These are phyloP conservation scores for Proteles cristata DNA, from an alignment of 2,113 vertebrate species.

Conservation along the genomic window DNA sequence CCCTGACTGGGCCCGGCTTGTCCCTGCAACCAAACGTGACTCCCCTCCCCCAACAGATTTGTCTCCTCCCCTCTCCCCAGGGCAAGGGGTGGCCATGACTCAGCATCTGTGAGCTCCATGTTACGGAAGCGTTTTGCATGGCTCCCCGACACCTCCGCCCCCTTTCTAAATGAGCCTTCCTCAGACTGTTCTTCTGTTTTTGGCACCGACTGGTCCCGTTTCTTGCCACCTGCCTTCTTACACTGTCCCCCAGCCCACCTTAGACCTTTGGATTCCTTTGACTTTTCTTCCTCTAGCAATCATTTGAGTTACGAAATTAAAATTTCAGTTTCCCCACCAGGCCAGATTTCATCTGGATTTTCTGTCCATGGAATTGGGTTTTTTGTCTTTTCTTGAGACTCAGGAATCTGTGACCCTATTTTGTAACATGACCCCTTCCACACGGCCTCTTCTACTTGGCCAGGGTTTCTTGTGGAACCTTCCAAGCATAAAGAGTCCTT, in stretches of 20 bases:
- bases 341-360: not conserved
- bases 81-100: rapidly evolving
- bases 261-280: not conserved
- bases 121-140: rapidly evolving
- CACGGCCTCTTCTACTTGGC: not conserved
- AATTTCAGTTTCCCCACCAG: not conserved
- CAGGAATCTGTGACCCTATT: not conserved
- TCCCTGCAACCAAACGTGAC: too few species aligned
- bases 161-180: not conserved
- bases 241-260: too few species aligned
- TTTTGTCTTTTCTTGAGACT: not conserved
- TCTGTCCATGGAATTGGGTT: not conserved
- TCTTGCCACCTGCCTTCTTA: not conserved
- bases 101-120: too few species aligned
- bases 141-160: rapidly evolving
- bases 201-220: not conserved
- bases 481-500: not conserved
- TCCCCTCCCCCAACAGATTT: too few species aligned
- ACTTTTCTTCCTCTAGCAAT: not conserved
- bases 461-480: too few species aligned
- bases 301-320: not conserved
- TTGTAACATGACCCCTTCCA: not conserved
- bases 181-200: not conserved
- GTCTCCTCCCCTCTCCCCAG: not conserved
- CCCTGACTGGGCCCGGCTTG: rapidly evolving